Conservation (phyloP, 2,888 invertebrate genomes). For the Dicranocentrus wangi region DNA sequence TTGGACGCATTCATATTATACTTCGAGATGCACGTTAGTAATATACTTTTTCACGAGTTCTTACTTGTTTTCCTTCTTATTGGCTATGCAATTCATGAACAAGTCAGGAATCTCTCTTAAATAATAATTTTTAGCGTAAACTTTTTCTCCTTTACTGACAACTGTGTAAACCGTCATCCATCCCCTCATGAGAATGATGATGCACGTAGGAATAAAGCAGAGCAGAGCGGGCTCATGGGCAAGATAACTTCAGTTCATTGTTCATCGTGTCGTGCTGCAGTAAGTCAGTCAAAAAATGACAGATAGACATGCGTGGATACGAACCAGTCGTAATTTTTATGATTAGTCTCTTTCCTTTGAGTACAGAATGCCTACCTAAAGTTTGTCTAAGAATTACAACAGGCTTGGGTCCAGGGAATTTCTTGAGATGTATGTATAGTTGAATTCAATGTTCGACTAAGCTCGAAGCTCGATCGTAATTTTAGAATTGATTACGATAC, state of each 20-base stretch:
- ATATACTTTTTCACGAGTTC: background rate
- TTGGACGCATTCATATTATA: background rate
- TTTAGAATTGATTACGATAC: constrained; percentile 5
- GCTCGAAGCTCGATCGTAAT: constrained; percentile 7
- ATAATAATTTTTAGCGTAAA: constrained; percentile 44
- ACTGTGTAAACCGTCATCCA: constrained; percentile 21
- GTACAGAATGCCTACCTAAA: background rate
- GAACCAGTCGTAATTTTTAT: constrained; percentile 58
- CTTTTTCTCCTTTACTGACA: constrained; percentile 15
- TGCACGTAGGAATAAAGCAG: constrained; percentile 23
- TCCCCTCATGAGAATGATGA: constrained; percentile 9
- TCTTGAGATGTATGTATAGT: background rate
- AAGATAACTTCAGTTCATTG: constrained; percentile 60
- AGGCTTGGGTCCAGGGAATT: too few species aligned
- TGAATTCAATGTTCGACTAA: background rate
- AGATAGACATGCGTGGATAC: constrained; percentile 63
- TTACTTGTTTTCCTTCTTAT: constrained; percentile 28
- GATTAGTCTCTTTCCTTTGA: constrained; percentile 48
- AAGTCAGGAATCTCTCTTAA: constrained; percentile 55
- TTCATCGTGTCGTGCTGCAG: constrained; percentile 62
- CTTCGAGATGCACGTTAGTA: background rate
- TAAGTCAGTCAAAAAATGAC: constrained; percentile 62
- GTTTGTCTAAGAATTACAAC: too few species aligned
- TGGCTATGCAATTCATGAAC: constrained; percentile 53
- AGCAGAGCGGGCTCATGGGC: constrained; percentile 15